These are phyloP conservation scores for Anisognathus igniventris DNA, from an alignment of 2,797 vertebrate species.

Conservation along the genomic window DNA sequence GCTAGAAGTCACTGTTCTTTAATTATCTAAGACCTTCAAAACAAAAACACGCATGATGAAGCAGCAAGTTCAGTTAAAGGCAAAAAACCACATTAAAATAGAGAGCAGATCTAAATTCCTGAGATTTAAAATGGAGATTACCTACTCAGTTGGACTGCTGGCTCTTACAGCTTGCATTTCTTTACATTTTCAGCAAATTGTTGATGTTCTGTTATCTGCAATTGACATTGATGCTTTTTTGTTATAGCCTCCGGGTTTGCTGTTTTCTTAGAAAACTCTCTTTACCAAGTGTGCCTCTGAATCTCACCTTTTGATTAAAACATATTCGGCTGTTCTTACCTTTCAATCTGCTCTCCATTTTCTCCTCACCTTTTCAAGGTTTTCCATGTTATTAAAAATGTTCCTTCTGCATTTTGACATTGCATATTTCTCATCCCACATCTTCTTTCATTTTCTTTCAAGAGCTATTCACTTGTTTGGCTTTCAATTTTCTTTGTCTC, in stretches of 20 bases:
- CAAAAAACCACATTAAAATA: background rate
- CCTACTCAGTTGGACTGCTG: background rate
- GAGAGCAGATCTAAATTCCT: background rate
- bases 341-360: background rate
- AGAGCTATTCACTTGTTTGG: background rate
- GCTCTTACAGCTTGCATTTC: background rate
- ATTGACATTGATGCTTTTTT: background rate
- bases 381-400: background rate
- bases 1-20: background rate
- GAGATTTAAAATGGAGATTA: background rate
- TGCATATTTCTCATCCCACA: background rate
- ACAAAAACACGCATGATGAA: background rate
- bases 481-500: background rate
- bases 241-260: background rate
- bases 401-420: background rate
- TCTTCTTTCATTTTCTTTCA: background rate
- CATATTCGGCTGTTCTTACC: background rate
- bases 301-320: background rate
- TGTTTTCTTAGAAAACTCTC: background rate
- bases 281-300: background rate
- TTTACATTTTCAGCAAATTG: background rate
- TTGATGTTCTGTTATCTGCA: background rate
- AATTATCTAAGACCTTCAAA: background rate
- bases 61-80: background rate
- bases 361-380: background rate